phyloP scores from a whole-genome alignment of 2,888 invertebrate genomes.

The Drosophila merina region DNA sequence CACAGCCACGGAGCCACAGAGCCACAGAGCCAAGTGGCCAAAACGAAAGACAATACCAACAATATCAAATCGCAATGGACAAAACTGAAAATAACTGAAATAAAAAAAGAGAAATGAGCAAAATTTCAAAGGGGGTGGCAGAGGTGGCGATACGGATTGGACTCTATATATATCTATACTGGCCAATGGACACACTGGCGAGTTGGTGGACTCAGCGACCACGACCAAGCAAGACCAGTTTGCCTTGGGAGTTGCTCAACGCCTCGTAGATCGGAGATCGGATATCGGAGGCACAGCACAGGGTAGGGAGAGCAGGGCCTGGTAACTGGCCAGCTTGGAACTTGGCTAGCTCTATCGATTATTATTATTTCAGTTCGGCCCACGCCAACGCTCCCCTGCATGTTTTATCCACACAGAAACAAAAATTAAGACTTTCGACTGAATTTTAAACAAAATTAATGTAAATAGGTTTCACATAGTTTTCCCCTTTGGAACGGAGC shows the following conservation, averaged over 20 bases:
- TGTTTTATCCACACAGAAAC: slow-evolving; percentile 20
- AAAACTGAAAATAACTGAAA: slow-evolving; percentile 4
- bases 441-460: neutral
- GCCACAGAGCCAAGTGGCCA: neutral
- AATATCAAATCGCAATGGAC: slow-evolving; percentile 39
- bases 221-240: slow-evolving; percentile 75
- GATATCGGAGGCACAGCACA: neutral
- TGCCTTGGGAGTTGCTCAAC: slow-evolving; percentile 81
- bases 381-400: slow-evolving; percentile 64
- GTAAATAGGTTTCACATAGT: neutral
- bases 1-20: neutral
- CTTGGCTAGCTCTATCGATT: slow-evolving; percentile 53
- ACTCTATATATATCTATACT: slow-evolving; percentile 1
- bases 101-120: slow-evolving; percentile 60
- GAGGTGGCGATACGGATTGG: neutral
- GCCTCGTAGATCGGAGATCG: slow-evolving; percentile 37
- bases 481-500: too few relatives aligned
- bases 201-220: slow-evolving; percentile 13
- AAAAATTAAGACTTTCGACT: slow-evolving; percentile 8
- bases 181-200: slow-evolving; percentile 4
- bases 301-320: slow-evolving; percentile 27
- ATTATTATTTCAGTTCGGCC: slow-evolving; percentile 65
- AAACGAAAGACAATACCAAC: slow-evolving; percentile 12
- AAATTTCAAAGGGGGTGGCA: slow-evolving; percentile 36
- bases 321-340: slow-evolving; percentile 2